A percentile compares a stretch with the other conserved stretches of the same genome.
These are phyloP conservation scores for Magallana angulata DNA, from an alignment of 1,140 invertebrate genomes.

Conservation along the genomic window DNA sequence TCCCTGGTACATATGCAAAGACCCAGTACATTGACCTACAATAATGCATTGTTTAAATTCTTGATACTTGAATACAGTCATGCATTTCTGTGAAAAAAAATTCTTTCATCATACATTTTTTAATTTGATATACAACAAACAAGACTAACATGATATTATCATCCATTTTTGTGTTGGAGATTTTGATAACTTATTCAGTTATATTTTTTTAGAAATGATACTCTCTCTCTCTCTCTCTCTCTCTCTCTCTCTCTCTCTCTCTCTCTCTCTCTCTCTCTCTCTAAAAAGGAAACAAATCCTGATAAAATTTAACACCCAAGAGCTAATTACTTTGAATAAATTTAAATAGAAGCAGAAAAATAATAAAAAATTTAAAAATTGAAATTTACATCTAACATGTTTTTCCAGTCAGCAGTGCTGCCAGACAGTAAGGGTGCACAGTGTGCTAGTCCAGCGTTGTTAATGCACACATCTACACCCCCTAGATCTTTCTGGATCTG, in stretches of 20 bases:
- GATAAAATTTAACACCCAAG: neutral
- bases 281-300: neutral
- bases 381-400: constrained; percentile 82
- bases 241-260: too few species aligned
- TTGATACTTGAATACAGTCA: too few species aligned
- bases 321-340: neutral
- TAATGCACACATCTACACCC: constrained; percentile 86
- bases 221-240: neutral
- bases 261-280: neutral
- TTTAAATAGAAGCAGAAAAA: neutral
- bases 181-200: neutral
- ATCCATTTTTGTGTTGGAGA: neutral
- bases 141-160: too few species aligned
- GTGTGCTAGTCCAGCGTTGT: constrained; percentile 85
- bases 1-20: constrained; percentile 85
- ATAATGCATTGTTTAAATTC: too few species aligned
- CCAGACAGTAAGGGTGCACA: constrained; percentile 77
- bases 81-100: too few species aligned
- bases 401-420: constrained; percentile 78
- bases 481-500: constrained; percentile 82
- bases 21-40: constrained; percentile 84
- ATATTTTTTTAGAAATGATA: neutral
- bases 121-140: too few species aligned
- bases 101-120: too few species aligned
- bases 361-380: neutral